Base-by-base conservation (phyloP, 2,888 invertebrate genomes). In the Plagiodera versicolora region DNA sequence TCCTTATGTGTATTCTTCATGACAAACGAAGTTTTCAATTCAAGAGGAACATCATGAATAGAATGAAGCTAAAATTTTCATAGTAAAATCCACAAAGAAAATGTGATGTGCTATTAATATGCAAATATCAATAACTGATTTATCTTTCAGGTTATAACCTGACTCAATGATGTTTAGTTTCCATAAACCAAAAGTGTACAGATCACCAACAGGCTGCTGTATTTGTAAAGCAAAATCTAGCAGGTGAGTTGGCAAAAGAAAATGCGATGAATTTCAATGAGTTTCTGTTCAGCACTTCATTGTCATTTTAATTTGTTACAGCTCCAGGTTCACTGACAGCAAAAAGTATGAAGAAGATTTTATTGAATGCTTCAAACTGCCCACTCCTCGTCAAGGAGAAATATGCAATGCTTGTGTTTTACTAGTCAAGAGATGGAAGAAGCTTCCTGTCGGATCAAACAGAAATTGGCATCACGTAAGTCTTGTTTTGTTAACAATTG, bases 351-450 rank as follows among this genome's bases (percentile, higher is more conserved):
- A 92, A 76, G 86, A 87, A 67, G 91, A 92, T 76, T 92, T 91
- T 76, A 83, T 89, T 72, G 86, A 87, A 73, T 93, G 92, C 77
- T 93, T 93, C 79, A 86, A 89, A 75, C 82, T 92, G 58, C 83
- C 85, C 28, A 87, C 89, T 68, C 86, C 87, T 45, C 84, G 93
- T 24, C 86, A 88, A 61, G 92, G 92, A 9, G 92, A 92, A 80
- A 92, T 93, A 67, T 93, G 93, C 80, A 92, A 93, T 80, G 92
- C 92, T 1, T 93, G 93, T 76, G 92, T 93, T 1, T 82, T 93
- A 60, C 80, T 92, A 64, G 92, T 93, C 1, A 93, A 93, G 77
- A 81, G 92, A 63, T 93, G 88, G 86, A 90, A 90, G 75, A 89
- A 91, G 70, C 79, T 91, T 61, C 90, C 90, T 1, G 82, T 83